Conservation (phyloP, 2,888 invertebrate genomes). For the Zaprionus lineosus region DNA sequence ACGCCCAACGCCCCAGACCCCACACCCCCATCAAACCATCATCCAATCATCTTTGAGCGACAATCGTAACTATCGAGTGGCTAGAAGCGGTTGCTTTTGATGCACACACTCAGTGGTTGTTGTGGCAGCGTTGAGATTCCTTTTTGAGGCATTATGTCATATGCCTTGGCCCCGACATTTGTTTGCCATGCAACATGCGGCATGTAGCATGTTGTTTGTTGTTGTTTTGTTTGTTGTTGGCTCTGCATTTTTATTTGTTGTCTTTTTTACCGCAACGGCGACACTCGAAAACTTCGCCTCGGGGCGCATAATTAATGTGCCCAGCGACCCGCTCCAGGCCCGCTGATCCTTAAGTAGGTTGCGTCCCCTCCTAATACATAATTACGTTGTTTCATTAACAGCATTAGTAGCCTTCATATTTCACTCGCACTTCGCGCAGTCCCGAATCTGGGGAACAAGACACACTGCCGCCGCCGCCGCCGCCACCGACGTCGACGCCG, state of each 20-base stretch:
- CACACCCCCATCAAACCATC: not conserved
- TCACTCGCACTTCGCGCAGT: slow-evolving; percentile 51
- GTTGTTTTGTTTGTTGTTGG: slow-evolving; percentile 22
- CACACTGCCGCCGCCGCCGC: slow-evolving; percentile 53
- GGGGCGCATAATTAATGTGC: slow-evolving; percentile 77
- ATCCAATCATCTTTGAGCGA: slow-evolving; percentile 4
- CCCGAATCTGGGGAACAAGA: slow-evolving; percentile 28
- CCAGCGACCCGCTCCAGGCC: slow-evolving; percentile 58
- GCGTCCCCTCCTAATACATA: slow-evolving; percentile 71
- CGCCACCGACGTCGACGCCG: no score
- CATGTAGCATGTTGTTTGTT: slow-evolving; percentile 40
- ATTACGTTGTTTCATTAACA: slow-evolving; percentile 81
- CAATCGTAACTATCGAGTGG: slow-evolving; percentile 6
- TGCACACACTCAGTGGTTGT: slow-evolving; percentile 20
- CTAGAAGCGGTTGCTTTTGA: slow-evolving; percentile 46
- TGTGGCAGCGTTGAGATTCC: slow-evolving; percentile 53
- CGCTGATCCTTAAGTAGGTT: slow-evolving; percentile 65
- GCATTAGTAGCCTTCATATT: slow-evolving; percentile 79
- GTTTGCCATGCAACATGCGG: slow-evolving; percentile 41
- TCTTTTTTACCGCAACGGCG: slow-evolving; percentile 36
- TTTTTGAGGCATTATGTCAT: slow-evolving; percentile 61
- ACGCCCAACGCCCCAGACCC: slow-evolving; percentile 35
- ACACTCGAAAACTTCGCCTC: slow-evolving; percentile 28
- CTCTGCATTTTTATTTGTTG: no score
- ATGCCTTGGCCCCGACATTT: slow-evolving; percentile 37